Conservation (phyloP, 2,888 invertebrate species). For the Dryobota labecula region DNA sequence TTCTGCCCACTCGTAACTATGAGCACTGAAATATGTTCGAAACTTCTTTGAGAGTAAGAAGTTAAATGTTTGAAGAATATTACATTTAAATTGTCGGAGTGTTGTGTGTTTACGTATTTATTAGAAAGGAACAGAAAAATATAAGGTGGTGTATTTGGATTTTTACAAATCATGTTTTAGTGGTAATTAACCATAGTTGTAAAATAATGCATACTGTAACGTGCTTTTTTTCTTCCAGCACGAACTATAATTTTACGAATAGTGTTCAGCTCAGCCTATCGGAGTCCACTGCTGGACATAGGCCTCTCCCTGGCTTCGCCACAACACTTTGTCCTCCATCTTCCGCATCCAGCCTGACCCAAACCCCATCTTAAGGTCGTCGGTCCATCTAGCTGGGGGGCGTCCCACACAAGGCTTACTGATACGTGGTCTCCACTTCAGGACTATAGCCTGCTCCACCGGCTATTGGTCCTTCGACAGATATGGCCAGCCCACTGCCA, state of each 20-base stretch:
- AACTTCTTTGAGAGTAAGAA: constrained; percentile 38
- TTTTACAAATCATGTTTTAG: not conserved
- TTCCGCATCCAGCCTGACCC: too few relatives aligned
- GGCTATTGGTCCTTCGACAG: too few relatives aligned
- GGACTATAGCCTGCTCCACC: too few relatives aligned
- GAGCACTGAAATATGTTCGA: constrained; percentile 49
- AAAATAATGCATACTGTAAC: not conserved
- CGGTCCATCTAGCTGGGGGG: too few relatives aligned
- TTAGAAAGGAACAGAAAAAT: not conserved
- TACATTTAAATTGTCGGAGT: constrained; percentile 6
- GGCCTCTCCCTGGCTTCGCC: too few relatives aligned
- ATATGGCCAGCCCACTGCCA: too few relatives aligned
- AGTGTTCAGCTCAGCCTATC: too few relatives aligned
- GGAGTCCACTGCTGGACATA: too few relatives aligned
- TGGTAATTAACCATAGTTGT: not conserved
- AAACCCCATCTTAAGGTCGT: too few relatives aligned
- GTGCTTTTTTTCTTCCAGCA: not conserved
- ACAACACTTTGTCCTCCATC: too few relatives aligned
- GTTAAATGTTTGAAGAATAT: constrained; percentile 33
- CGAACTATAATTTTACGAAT: not conserved
- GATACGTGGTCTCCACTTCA: too few relatives aligned
- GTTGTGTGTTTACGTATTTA: constrained; percentile 18
- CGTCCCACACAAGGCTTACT: too few relatives aligned
- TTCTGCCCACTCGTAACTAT: constrained; percentile 41
- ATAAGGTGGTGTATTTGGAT: not conserved